Conservation (phyloP, 2,797 vertebrate genomes). For the Hozukius guyotensis region DNA sequence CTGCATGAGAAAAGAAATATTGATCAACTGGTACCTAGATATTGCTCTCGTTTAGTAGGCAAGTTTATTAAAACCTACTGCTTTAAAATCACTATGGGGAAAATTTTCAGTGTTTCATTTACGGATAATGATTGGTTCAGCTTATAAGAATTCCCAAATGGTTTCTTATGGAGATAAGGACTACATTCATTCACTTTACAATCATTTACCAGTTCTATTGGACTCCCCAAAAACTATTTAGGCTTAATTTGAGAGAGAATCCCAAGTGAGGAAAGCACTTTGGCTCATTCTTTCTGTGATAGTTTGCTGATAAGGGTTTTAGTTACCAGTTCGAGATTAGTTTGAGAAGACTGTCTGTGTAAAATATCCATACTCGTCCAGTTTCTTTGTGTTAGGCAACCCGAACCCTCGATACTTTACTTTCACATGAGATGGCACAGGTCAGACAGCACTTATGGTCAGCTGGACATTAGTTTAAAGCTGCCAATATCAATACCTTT, state of each 20-base stretch:
- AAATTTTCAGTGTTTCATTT: constrained; percentile 38
- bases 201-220: constrained; percentile 31
- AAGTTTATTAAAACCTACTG: constrained; percentile 24
- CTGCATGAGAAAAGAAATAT: constrained; percentile 22
- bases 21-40: constrained; percentile 19
- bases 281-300: background rate
- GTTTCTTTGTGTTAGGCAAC: background rate
- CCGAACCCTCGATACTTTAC: background rate
- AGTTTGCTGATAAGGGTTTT: constrained; percentile 2
- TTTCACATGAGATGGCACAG: background rate
- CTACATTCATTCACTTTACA: constrained; percentile 27
- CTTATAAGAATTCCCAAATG: constrained; percentile 33
- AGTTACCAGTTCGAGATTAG: constrained; percentile 24
- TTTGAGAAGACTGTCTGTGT: constrained; percentile 6
- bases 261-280: constrained; percentile 2
- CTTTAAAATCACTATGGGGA: constrained; percentile 14
- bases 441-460: constrained; percentile 23
- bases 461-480: constrained; percentile 23
- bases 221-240: constrained; percentile 27
- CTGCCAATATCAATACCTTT: constrained; percentile 12
- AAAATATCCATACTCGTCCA: constrained; percentile 22
- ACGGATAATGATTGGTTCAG: constrained; percentile 44
- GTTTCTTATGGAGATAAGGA: constrained; percentile 27
- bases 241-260: constrained; percentile 25
- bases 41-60: constrained; percentile 15